Conservation (phyloP, 2,888 invertebrate species). For the Agelastica alni region DNA sequence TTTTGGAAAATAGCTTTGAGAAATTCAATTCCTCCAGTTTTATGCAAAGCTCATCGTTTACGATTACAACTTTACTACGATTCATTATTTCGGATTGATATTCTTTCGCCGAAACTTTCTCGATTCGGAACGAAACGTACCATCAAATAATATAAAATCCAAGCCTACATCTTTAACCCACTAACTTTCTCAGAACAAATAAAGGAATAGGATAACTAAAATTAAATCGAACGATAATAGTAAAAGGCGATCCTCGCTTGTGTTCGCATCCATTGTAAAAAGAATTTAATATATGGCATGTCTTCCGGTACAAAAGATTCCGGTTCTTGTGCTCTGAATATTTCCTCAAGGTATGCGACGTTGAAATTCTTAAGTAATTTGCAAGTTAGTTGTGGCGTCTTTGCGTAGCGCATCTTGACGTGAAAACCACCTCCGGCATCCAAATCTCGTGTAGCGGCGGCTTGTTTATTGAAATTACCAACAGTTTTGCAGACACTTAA, state of each 20-base stretch:
- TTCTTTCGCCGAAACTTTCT: no score
- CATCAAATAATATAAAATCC: no score
- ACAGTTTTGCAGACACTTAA: no score
- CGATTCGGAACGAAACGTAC: no score
- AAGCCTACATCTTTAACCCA: no score
- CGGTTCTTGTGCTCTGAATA: slow-evolving; percentile 34
- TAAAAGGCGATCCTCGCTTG: slow-evolving; percentile 1
- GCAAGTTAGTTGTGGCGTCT: slow-evolving; percentile 32
- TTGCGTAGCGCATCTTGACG: slow-evolving; percentile 3
- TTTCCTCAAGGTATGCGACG: slow-evolving; percentile 36
- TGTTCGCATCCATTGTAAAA: slow-evolving; percentile 29
- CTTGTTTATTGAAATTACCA: not conserved
- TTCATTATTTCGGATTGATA: no score
- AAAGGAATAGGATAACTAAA: slow-evolving; percentile 17
- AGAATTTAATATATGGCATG: slow-evolving; percentile 43
- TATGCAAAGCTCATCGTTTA: no score
- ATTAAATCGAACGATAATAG: slow-evolving; percentile 19
- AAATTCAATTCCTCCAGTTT: no score
- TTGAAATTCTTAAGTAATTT: slow-evolving; percentile 42
- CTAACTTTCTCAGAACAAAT: slow-evolving; percentile 6
- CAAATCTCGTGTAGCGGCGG: slow-evolving; percentile 6
- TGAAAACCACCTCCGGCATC: slow-evolving; percentile 7
- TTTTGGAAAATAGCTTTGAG: no score
- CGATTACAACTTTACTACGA: no score
- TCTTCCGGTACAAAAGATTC: slow-evolving; percentile 34